Base-by-base conservation (phyloP, 2,888 invertebrate species). In the Stegophylla sp. region DNA sequence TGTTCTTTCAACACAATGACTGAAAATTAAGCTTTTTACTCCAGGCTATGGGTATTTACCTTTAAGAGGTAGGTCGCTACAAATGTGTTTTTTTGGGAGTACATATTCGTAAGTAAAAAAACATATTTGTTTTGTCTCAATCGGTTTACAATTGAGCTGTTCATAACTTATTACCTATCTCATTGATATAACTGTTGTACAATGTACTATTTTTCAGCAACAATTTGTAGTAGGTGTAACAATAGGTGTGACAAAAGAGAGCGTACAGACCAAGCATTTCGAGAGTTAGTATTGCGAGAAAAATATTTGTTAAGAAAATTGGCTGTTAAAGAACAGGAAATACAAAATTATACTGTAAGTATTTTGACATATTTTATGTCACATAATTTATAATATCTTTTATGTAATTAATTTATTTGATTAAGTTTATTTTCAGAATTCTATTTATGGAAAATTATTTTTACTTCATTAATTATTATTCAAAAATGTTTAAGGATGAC, bases 291-390 rank as follows among this genome's bases (percentile, higher is more conserved):
- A 2, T 81, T 96, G 85, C 91, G 96, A 85, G 97, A 98, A 87
- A 95, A 95, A 88, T 92, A 96, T 83, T 91, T 98, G 84, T 93
- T 97, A 84, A 92, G 97, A 86, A 90, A 96, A 85, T 90, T 98
- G 84, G 94, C 97, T 83, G 93, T 94, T 84, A 98, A 98, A 88
- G 98, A 98, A 87, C 97, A 97, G 87, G 97, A 98, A 88, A 91
- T 96, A 87, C 96, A 97, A 88, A 97, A 97, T 88, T 95, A 94
- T 89, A 92, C 94, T 89, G 97, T 97, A 90, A 90, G 93, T 90
- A 87, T 28, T 66, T 51, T 17, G 9, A 34, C 45, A 72, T 28
- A 23, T 64, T 75, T n/a, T 17, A 17, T 17, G 23, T 73, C 26
- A 69, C 26, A 45, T 72, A 34, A 48, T 69, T 53, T 56, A 64